Conservation (phyloP, 2,113 vertebrate genomes). For the Steatornis caripensis region DNA sequence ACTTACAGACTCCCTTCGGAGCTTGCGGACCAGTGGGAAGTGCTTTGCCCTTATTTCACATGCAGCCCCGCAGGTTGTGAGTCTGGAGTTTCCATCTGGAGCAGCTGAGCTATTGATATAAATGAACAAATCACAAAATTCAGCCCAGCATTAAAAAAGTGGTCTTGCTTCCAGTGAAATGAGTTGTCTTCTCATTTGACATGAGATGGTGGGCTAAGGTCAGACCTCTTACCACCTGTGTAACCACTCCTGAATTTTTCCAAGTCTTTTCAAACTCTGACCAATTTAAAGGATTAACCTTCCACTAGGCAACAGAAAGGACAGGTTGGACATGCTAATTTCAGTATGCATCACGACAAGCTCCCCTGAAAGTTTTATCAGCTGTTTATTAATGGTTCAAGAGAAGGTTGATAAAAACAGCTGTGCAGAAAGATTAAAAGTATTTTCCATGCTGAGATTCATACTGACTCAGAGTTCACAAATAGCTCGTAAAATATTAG, state of each 20-base stretch:
- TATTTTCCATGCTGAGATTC: background rate
- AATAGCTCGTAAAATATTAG: background rate
- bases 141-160: background rate
- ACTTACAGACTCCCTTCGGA: background rate
- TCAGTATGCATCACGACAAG: background rate
- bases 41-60: background rate
- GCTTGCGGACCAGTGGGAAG: background rate
- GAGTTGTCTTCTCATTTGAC: background rate
- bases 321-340: background rate
- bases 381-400: conserved; percentile 2
- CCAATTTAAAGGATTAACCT: background rate
- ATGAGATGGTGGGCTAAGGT: background rate
- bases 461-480: background rate
- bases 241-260: background rate
- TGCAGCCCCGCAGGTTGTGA: background rate
- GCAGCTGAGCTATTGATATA: background rate
- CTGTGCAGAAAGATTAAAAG: background rate
- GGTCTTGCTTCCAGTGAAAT: background rate
- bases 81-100: background rate
- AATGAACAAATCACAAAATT: background rate
- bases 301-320: background rate
- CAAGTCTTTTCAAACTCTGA: background rate
- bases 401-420: conserved; percentile 4
- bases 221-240: background rate
- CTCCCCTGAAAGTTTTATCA: background rate